Evolutionary conservation across 2,888 invertebrate species (phyloP), one percentile per base, ranked within the genome.

Genomic region (Hanleya hanleyi): DNA sequence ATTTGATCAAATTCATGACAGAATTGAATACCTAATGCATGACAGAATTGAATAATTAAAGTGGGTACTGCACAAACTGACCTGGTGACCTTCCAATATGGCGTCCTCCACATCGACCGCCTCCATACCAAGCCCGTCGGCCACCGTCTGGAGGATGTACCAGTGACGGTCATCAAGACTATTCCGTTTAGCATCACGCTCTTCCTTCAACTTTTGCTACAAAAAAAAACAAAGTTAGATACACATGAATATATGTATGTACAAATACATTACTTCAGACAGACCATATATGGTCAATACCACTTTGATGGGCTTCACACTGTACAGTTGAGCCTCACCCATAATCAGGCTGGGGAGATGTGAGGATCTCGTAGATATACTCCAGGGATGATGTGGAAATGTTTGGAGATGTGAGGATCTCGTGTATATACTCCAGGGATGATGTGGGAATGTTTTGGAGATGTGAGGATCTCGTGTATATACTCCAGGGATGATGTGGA

Each of bases 121-220:
- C 64, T 90, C 90, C 71, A 91, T 77, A 5, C 88, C 89, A 32
- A 90, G 84, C 69, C 86, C 81, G 79, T 90, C 89, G 1, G 90
- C 88, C 47, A 90, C 89, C 1, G 88, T 90, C 76, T 86, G 84
- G 51, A 90, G 82, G 67, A 90, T 85, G 79, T 90, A 88, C 67
- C 79, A 79, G 78, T 91, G 91, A 3, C 90, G 81, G 33, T 88
- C 88, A 83, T 90, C 90, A 1, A 91, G 82, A 77, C 87, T 86
- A n/a, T 85, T 82, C 70, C 90, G 74, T 80, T 90, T 90, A 0
- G 87, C 84, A 66, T 90, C 90, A 33, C 89, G 77, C 78, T 90
- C 90, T 76, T 90, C 90, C 78, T 90, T 90, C 75, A 90, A 77
- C 78, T 89, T 89, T 89, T 89, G 89, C 90, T 90, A 84, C 22